Base-by-base conservation (phyloP, 2,113 vertebrate genomes). In the Chloebia gouldiae region DNA sequence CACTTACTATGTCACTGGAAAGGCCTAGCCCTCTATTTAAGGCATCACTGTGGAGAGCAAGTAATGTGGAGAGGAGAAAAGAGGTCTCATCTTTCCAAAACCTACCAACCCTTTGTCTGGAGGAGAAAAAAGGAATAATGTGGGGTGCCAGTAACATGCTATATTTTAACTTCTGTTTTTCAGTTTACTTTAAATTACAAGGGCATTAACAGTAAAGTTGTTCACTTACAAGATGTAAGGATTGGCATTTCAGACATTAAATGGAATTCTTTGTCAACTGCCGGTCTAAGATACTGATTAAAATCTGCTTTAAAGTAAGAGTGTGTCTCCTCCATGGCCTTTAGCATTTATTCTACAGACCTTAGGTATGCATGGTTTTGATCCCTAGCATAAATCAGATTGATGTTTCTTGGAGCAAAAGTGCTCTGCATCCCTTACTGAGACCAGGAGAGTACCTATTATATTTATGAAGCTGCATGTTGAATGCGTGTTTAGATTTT, bases 241-340 rank as follows among this genome's bases (percentile, higher is more conserved):
- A 53, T 5, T 77, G 22, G 9, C 24, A 12, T 86, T 95, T 83
- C 40, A 39, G 33, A 45, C 3, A 7, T 12, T 61, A 53, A 70
- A 61, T 77, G 6, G 16, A 25, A 88, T 82, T 60, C 20, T 56
- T 93, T 59, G 39, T 70, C n/a, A 57, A 11, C 11, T 57, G 35
- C 50, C 82, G 61, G 70, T 42, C 13, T 44, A 88, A 72, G 54
- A 28, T 83, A 28, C 1, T 54, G 31, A 57, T 69, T 66, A 40
- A 95, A 92, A 64, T 63, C 10, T 66, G 3, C 28, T 83, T 80
- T 81, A 35, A 69, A 81, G 39, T 42, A 49, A 18, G 25, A 66
- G 3, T 25, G 1, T 50, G 2, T 53, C 6, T 22, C 2, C 42
- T 80, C 5, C 8, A 0, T 49, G 31, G 20, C 12, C 47, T 78